A percentile compares a stretch with the other conserved stretches of the same genome.
phyloP scores from a whole-genome alignment of 2,113 vertebrate species.

The Lathamus discolor region DNA sequence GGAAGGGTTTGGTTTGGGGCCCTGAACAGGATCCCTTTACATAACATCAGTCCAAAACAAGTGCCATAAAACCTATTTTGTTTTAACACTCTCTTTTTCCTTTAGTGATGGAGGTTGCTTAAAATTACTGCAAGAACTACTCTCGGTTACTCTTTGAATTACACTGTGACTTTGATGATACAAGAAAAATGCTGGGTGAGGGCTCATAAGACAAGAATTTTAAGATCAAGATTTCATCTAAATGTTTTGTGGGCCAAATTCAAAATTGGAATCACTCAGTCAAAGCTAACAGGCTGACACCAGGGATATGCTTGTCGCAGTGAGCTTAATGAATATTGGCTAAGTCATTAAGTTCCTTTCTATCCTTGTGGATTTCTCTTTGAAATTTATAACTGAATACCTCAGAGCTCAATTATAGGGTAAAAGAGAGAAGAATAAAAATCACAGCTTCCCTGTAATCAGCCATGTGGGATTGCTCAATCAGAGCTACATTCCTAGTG shows the following conservation, averaged over 20 bases:
- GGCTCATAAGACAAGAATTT: neutral
- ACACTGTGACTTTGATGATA: neutral
- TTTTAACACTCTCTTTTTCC: neutral
- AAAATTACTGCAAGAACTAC: neutral
- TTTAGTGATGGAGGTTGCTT: neutral
- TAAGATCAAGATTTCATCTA: neutral
- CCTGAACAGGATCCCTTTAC: neutral
- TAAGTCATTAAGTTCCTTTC: neutral
- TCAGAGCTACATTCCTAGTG: neutral
- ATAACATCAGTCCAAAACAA: neutral
- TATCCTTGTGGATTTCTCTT: neutral
- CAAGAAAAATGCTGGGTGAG: neutral
- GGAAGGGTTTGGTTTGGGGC: neutral
- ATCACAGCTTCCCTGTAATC: neutral
- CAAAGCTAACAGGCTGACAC: neutral
- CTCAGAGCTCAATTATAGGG: neutral
- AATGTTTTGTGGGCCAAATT: neutral
- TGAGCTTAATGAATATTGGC: neutral
- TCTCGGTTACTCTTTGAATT: neutral
- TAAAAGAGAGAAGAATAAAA: slow-evolving; percentile 27
- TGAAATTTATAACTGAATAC: slow-evolving; percentile 23
- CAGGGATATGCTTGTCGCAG: neutral
- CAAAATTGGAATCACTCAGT: neutral
- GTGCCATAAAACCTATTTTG: neutral
- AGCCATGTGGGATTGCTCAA: neutral